A percentile compares a stretch with the other conserved stretches of the same genome.
Conservation (phyloP, 2,113 vertebrate species). For the Hemichromis elongatus region DNA sequence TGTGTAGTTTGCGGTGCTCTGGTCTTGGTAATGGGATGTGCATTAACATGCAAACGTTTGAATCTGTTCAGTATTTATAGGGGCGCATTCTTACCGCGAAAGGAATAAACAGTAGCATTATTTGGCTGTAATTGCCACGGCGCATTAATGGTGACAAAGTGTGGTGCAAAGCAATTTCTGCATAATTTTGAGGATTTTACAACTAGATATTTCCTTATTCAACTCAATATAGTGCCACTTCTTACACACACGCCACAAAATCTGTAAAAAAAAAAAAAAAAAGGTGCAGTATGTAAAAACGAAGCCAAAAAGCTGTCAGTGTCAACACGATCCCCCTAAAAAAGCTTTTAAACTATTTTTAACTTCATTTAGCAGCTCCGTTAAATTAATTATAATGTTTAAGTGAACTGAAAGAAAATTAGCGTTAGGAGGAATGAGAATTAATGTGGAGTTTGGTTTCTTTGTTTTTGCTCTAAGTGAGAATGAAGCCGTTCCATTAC, state of each 20-base stretch:
- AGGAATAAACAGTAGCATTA: not conserved
- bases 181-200: not conserved
- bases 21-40: not conserved
- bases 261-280: not conserved
- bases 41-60: not conserved
- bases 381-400: constrained; percentile 18
- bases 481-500: constrained; percentile 23
- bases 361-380: not conserved
- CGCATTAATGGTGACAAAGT: constrained; percentile 3
- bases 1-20: not conserved
- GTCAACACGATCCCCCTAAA: not conserved
- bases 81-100: not conserved
- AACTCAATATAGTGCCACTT: not conserved
- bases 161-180: not conserved
- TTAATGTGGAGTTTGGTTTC: not conserved
- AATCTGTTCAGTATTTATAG: not conserved
- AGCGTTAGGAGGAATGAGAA: constrained; percentile 1
- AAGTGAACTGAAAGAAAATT: constrained; percentile 11
- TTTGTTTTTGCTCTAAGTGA: constrained; percentile 26
- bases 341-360: not conserved
- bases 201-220: not conserved
- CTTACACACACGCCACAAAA: not conserved
- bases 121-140: not conserved
- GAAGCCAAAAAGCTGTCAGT: not conserved
- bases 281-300: not conserved